phyloP scores from a whole-genome alignment of 2,797 vertebrate genomes.

The Aeoliscus strigatus region DNA sequence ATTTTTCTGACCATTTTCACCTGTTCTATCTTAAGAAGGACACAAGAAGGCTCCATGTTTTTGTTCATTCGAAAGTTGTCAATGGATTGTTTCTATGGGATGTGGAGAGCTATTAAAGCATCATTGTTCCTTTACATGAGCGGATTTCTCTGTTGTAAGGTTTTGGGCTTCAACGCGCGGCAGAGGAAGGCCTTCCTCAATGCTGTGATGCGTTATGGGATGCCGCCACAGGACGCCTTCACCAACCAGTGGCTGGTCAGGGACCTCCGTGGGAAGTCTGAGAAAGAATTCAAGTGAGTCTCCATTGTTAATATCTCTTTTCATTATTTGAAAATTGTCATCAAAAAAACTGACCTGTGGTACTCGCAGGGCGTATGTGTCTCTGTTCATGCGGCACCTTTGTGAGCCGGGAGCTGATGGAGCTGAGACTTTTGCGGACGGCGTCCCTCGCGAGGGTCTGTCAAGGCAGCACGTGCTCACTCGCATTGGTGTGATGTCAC shows the following conservation, averaged over 20 bases:
- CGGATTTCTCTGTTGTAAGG: too few relatives aligned
- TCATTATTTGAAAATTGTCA: too few relatives aligned
- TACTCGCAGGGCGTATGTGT: conserved; percentile 89
- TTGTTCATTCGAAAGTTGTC: too few relatives aligned
- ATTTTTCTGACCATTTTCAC: too few relatives aligned
- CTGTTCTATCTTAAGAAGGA: too few relatives aligned
- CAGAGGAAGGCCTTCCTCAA: conserved; percentile 98
- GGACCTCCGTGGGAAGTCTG: conserved; percentile 94
- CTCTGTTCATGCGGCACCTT: conserved; percentile 95
- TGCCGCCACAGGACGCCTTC: conserved; percentile 98
- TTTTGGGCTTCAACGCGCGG: conserved; percentile 96
- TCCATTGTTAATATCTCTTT: too few relatives aligned
- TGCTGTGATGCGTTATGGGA: conserved; percentile 98
- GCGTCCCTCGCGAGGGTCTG: conserved; percentile 94
- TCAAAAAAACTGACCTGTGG: too few relatives aligned
- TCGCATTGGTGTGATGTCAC: conserved; percentile 96
- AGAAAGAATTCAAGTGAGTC: conserved; percentile 98
- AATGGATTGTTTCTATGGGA: too few relatives aligned
- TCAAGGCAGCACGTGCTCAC: conserved; percentile 96
- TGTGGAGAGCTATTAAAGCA: too few relatives aligned
- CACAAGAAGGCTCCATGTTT: too few relatives aligned
- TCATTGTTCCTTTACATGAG: too few relatives aligned
- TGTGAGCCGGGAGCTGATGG: conserved; percentile 96
- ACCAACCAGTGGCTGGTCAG: conserved; percentile 97
- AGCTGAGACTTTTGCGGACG: conserved; percentile 94